Evolutionary conservation across 2,113 vertebrate genomes (phyloP), one percentile per base, ranked within the genome.

Genomic region (Tupaia chinensis): DNA sequence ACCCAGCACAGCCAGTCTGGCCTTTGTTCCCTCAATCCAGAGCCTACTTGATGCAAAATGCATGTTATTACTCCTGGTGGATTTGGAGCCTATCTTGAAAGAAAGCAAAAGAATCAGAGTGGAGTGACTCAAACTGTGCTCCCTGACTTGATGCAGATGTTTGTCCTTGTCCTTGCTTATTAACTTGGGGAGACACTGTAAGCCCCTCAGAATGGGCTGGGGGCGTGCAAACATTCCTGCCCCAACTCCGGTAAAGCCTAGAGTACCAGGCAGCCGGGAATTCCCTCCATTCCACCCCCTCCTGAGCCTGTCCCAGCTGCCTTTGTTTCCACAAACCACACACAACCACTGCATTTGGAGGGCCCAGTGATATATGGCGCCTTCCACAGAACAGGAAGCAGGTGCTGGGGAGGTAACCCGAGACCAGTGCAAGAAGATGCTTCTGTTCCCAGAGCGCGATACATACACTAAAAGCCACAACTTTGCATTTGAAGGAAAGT

Each of bases 81-180:
- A 91, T 95, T 94, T 19, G 29, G 88, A 97, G 89, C 95, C 96
- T 97, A 95, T 97, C 96, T 96, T 79, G 96, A 97, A 98, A 97
- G 95, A 96, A 97, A 97, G 89, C 32, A 76, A 80, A 32, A 96
- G 95, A 96, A 78, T 84, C 94, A 73, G 94, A 93, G 89, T 27
- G 79, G 86, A 95, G 92, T 85, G 96, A 91, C 96, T 98, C 85
- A 87, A 83, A 83, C 93, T 88, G 94, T 34, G 81, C 94, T 76
- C 94, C 97, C 97, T 94, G 94, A 93, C 97, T 98, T 97, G 98
- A 96, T 80, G 85, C 94, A 34, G 69, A 78, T 90, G 89, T 58
- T 95, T 68, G 66, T 74, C 73, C 78, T 44, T 94, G 90, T 93
- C 96, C 69, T 95, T 84, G 66, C 68, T 92, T 69, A 73, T 95